These are phyloP conservation scores for Hyles vespertilio DNA, from an alignment of 1,140 invertebrate species.

Conservation along the genomic window DNA sequence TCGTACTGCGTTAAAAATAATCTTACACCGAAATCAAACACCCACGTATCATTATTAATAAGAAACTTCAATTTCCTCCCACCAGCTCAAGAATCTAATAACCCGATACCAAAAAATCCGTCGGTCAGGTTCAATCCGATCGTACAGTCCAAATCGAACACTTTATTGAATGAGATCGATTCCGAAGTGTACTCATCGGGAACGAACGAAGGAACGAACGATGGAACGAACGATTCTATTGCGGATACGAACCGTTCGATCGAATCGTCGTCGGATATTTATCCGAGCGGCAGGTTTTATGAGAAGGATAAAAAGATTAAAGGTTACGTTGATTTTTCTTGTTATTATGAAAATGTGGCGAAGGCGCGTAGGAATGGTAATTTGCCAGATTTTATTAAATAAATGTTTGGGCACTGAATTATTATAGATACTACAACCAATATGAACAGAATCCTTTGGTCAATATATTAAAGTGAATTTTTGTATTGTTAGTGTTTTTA, in stretches of 20 bases:
- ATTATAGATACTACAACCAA: too few relatives aligned
- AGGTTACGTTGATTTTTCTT: constrained; percentile 90
- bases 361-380: constrained; percentile 78
- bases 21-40: constrained; percentile 66
- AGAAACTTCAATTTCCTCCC: constrained; percentile 91
- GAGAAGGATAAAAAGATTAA: constrained; percentile 81
- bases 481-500: too few relatives aligned
- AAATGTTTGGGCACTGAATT: constrained; percentile 1
- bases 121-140: constrained; percentile 78
- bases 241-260: constrained; percentile 57
- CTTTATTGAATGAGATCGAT: constrained; percentile 58
- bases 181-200: constrained; percentile 48
- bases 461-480: too few relatives aligned
- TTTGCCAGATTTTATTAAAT: constrained; percentile 74
- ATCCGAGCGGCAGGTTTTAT: constrained; percentile 49
- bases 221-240: constrained; percentile 48
- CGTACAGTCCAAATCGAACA: constrained; percentile 73
- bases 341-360: constrained; percentile 86
- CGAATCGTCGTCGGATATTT: constrained; percentile 67
- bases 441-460: too few relatives aligned
- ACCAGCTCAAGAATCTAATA: constrained; percentile 76
- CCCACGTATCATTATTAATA: constrained; percentile 85
- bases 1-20: constrained; percentile 84
- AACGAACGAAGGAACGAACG: constrained; percentile 42
- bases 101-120: constrained; percentile 46